Evolutionary conservation across 2,797 vertebrate genomes (phyloP), one percentile per base, ranked within the genome.

Genomic region (Notoglanidium macrostoma): DNA sequence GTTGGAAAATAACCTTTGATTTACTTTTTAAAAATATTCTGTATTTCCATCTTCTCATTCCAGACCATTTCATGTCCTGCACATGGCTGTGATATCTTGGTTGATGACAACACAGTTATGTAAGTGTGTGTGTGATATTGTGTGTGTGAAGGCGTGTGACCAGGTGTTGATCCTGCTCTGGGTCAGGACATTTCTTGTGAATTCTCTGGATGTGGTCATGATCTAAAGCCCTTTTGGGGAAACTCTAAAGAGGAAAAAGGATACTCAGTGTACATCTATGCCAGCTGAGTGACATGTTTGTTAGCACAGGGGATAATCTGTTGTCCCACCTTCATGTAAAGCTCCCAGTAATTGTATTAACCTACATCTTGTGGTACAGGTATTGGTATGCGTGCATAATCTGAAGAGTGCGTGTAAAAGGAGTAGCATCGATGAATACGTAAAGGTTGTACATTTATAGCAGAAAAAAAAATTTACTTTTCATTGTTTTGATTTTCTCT

Each of bases 61-160:
- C 92, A 99, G 98, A 99, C 98, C 89, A 99, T 99, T 96, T 99
- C 98, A 83, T 99, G 98, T 94, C 98, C 98, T 93, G 98, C 98
- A 95, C 98, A 99, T 95, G 98, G 98, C 96, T 99, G 98, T 97
- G 98, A 99, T 96, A 99, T 99, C 95, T 97, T 99, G 96, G 98
- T 99, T 84, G 98, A 99, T 95, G 98, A 99, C 97, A 99, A 98
- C 95, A 99, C 98, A 94, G 98, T 99, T 95, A 99, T 99, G 98
- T 99, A 96, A 99, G 98, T 99, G 23, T 68, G 23, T 70, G 32
- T 15, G 59, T 65, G 78, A 73, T n/a, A n/a, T n/a, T n/a, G 14
- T 68, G 23, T 70, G 32, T 15, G 59, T 65, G 78, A 73, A 76
- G 46, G 46, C 61, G 35, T 44, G 21, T 44, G 11, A 9, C 0